A percentile compares a stretch with the other conserved stretches of the same genome.
phyloP scores from a whole-genome alignment of 2,113 vertebrate species.

The Mola mola region DNA sequence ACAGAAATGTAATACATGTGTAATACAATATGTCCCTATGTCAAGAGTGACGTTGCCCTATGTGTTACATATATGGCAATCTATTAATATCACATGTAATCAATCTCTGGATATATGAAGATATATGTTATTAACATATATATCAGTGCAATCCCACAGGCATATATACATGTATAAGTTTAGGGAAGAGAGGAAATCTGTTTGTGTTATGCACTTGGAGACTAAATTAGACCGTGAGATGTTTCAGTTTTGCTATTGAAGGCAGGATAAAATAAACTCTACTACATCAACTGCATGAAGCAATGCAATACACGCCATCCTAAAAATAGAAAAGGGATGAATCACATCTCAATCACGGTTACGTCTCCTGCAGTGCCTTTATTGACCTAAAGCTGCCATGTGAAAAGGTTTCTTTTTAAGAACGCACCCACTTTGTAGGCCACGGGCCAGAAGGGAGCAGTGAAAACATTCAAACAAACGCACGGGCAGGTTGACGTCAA shows the following conservation, averaged over 20 bases:
- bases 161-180: too few relatives aligned
- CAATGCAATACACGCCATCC: neutral
- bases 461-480: conserved; percentile 1
- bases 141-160: too few relatives aligned
- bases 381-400: neutral
- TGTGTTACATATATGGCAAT: too few relatives aligned
- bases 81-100: too few relatives aligned
- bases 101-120: too few relatives aligned
- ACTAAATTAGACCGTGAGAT: neutral
- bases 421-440: neutral
- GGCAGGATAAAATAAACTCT: neutral
- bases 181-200: too few relatives aligned
- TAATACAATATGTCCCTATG: too few relatives aligned
- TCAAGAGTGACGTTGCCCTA: too few relatives aligned
- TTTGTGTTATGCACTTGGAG: neutral
- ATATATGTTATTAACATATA: too few relatives aligned
- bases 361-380: neutral
- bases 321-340: neutral
- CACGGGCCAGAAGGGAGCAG: neutral
- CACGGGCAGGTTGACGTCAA: neutral
- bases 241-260: neutral
- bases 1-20: too few relatives aligned
- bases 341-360: neutral
- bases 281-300: neutral
- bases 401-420: conserved; percentile 3